A percentile compares a stretch with the other conserved stretches of the same genome.
Conservation (phyloP, 2,113 vertebrate species). For the Anser brachyrhynchus region DNA sequence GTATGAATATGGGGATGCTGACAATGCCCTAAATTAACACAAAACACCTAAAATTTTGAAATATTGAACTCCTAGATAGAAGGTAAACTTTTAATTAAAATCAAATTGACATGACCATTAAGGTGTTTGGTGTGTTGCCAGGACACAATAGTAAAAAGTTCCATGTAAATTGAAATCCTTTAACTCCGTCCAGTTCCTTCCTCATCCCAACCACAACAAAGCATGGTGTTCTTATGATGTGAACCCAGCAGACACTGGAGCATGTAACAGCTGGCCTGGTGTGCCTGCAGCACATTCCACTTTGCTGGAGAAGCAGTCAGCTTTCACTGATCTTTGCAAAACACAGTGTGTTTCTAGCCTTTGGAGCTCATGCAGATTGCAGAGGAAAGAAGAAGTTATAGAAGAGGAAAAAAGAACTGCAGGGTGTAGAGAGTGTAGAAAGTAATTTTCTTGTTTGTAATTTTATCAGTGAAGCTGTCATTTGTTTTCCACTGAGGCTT, state of each 20-base stretch:
- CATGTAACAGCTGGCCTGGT: rapidly evolving
- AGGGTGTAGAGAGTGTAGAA: background rate
- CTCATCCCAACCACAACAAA: background rate
- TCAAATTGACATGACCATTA: background rate
- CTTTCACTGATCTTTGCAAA: constrained; percentile 9
- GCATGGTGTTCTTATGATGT: background rate
- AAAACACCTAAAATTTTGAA: background rate
- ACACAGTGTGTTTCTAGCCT: background rate
- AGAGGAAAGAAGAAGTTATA: background rate
- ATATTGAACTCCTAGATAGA: background rate
- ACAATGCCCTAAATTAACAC: background rate
- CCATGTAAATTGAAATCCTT: background rate
- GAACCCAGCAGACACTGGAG: background rate
- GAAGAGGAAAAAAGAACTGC: background rate
- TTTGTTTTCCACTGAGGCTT: constrained; percentile 3
- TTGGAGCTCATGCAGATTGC: background rate
- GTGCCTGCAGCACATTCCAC: background rate
- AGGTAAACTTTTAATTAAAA: background rate
- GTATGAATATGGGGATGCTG: background rate
- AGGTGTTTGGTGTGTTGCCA: background rate
- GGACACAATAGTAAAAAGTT: background rate
- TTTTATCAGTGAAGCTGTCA: constrained; percentile 12
- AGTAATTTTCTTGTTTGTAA: constrained; percentile 26
- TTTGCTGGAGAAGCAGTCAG: constrained; percentile 15
- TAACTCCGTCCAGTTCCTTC: background rate